Percentiles rank a stretch among this genome's conserved stretches.
These are phyloP conservation scores for Acomys russatus DNA, from an alignment of 2,797 vertebrate species.

Conservation along the genomic window DNA sequence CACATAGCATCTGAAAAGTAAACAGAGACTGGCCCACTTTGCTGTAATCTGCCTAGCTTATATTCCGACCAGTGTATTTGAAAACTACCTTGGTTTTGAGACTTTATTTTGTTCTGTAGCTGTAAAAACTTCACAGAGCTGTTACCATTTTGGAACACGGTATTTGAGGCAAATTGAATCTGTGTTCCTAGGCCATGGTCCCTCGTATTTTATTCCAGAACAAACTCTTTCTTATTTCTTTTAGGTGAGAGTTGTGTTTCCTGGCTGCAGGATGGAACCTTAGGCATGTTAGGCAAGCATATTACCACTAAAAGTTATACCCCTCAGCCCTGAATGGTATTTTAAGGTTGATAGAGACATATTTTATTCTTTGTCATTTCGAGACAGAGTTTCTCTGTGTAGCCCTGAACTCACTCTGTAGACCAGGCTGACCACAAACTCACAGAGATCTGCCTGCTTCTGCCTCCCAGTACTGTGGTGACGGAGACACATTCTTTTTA, in stretches of 20 bases:
- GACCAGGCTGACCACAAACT: background rate
- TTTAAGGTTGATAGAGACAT: conserved; percentile 1
- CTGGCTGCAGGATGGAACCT: background rate
- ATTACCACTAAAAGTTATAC: background rate
- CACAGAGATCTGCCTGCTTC: background rate
- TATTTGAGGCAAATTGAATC: background rate
- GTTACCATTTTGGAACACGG: background rate
- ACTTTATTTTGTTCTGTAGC: background rate
- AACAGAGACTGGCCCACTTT: background rate
- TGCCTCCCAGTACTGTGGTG: background rate
- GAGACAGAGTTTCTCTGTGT: background rate
- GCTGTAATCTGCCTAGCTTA: background rate
- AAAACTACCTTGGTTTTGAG: background rate
- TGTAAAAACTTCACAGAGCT: background rate
- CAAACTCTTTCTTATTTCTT: background rate
- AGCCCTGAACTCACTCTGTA: background rate
- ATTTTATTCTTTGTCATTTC: background rate
- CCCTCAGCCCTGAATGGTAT: background rate
- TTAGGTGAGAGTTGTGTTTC: background rate
- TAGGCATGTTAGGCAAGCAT: background rate
- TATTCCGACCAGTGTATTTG: background rate
- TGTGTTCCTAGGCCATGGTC: background rate
- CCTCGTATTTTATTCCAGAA: background rate
- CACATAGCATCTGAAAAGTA: background rate
- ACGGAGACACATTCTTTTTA: background rate